Evolutionary conservation across 2,797 vertebrate species (phyloP).

Genomic region (Hemitrygon akajei): DNA sequence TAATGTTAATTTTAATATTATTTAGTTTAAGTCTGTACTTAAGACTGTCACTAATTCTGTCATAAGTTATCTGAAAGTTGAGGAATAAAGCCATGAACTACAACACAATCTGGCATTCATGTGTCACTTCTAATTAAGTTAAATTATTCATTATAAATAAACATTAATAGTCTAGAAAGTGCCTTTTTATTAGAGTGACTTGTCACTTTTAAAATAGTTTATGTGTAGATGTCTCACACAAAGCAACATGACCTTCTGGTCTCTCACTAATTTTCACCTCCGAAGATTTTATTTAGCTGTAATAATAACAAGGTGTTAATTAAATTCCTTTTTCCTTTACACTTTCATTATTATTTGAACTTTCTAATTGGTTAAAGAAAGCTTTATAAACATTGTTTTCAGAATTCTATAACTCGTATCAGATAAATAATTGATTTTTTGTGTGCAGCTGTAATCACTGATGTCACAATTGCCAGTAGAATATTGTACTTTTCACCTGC

Average conservation of each 20-base stretch:
- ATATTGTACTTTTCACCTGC: background rate
- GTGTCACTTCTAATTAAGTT: background rate
- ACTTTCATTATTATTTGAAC: background rate
- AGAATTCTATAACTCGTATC: background rate
- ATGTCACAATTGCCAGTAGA: background rate
- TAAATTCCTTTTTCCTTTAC: background rate
- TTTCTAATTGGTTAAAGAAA: background rate
- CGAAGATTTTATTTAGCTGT: background rate
- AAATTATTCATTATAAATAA: background rate
- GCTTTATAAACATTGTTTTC: background rate
- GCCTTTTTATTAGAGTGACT: background rate
- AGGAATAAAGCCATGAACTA: background rate
- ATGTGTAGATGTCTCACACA: background rate
- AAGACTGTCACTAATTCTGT: background rate
- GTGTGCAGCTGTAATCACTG: background rate
- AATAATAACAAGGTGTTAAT: background rate
- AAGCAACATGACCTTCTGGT: background rate
- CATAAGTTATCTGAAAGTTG: background rate
- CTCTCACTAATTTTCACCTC: background rate
- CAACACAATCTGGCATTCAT: conserved; percentile 3
- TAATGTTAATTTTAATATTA: background rate
- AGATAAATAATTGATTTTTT: background rate
- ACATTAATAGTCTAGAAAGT: background rate
- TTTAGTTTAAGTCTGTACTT: background rate
- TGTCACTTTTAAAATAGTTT: background rate